Conservation (phyloP, 1,140 invertebrate genomes). For the Bemisia tabaci region DNA sequence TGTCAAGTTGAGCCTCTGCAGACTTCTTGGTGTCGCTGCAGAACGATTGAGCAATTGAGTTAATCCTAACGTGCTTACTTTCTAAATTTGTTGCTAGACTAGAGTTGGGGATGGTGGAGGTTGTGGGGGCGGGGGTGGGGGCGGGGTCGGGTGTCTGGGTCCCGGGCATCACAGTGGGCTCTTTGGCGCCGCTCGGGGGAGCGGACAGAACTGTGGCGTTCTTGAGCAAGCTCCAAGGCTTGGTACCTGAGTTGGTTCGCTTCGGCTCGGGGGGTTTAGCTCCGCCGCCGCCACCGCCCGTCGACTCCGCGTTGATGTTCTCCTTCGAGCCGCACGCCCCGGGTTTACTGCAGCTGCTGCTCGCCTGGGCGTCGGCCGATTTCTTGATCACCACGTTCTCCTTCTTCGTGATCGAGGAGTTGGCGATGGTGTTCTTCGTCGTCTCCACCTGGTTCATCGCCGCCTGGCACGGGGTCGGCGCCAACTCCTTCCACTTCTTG, state of each 20-base stretch:
- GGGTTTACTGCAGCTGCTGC: not conserved
- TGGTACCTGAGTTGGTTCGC: conserved; percentile 8
- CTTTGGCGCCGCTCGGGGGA: too few species aligned
- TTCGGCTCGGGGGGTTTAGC: conserved; percentile 14
- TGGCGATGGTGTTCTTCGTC: not conserved
- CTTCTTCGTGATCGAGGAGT: conserved; percentile 6
- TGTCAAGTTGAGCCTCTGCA: not conserved
- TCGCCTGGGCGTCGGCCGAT: not conserved
- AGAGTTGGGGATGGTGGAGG: not conserved
- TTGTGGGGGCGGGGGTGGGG: not conserved
- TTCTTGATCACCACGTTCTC: conserved; percentile 5
- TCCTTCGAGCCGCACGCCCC: not conserved
- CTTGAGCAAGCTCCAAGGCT: conserved; percentile 33
- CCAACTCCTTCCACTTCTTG: not conserved
- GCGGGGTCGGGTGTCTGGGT: conserved; percentile 20
- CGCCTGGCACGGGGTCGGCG: not conserved
- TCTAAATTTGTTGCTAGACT: not conserved
- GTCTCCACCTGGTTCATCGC: not conserved
- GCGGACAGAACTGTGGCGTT: conserved; percentile 26
- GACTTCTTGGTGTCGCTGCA: not conserved
- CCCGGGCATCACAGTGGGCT: too few species aligned
- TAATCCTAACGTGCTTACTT: not conserved
- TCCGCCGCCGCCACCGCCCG: not conserved
- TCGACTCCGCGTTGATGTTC: not conserved
- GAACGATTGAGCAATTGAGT: not conserved